Evolutionary conservation across 2,797 vertebrate genomes (phyloP).

Genomic region (Anabacerthia variegaticeps): DNA sequence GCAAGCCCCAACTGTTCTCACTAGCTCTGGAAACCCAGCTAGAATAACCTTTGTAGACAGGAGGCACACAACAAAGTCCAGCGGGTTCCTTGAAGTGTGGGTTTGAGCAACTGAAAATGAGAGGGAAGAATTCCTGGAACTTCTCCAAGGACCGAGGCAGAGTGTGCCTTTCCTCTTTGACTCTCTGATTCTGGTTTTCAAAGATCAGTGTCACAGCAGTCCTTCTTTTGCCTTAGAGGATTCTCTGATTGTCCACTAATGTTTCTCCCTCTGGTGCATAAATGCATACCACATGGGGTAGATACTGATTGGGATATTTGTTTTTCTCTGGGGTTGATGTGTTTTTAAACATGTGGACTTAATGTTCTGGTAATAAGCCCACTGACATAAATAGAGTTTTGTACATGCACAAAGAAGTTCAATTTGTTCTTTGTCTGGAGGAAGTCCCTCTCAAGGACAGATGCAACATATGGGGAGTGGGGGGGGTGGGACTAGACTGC

Average conservation of each 20-base stretch:
- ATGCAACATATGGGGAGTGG: background rate
- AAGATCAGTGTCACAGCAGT: slow-evolving; percentile 1
- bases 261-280: background rate
- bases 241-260: background rate
- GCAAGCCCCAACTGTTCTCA: background rate
- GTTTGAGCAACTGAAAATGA: background rate
- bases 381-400: background rate
- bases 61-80: background rate
- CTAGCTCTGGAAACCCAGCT: background rate
- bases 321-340: background rate
- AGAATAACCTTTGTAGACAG: background rate
- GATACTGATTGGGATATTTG: background rate
- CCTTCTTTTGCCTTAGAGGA: background rate
- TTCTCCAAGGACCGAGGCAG: background rate
- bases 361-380: background rate
- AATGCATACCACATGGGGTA: background rate
- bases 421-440: background rate
- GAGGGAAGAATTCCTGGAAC: background rate
- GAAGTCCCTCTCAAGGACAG: background rate
- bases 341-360: background rate
- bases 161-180: background rate
- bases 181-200: slow-evolving; percentile 2
- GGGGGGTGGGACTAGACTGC: background rate
- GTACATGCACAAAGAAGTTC: background rate
- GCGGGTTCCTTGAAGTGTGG: background rate